Evolutionary conservation across 2,888 invertebrate species (phyloP).

Genomic region (Sturmia bella): DNA sequence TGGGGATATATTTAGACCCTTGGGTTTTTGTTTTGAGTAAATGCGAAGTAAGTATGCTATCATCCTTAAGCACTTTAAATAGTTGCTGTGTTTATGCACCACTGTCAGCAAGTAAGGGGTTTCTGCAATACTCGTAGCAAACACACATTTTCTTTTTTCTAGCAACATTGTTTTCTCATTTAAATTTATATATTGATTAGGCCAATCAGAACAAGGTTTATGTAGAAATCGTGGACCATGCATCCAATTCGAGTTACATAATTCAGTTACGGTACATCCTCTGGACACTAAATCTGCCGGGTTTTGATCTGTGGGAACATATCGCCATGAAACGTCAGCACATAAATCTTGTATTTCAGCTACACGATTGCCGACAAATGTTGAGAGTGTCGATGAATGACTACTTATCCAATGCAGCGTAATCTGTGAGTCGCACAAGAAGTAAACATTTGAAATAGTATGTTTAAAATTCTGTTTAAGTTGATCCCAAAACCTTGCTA

Average conservation of each 20-base stretch:
- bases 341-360: slow-evolving; percentile 55
- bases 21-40: not conserved
- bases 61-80: slow-evolving; percentile 7
- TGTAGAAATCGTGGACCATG: slow-evolving; percentile 20
- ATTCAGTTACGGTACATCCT: slow-evolving; percentile 5
- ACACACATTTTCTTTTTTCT: slow-evolving; percentile 12
- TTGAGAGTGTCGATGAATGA: slow-evolving; percentile 50
- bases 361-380: slow-evolving; percentile 66
- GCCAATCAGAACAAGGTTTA: not conserved
- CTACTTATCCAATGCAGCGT: slow-evolving; percentile 57
- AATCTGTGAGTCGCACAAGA: slow-evolving; percentile 65
- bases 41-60: slow-evolving; percentile 12
- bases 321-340: slow-evolving; percentile 44
- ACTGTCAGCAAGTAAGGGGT: not conserved
- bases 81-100: slow-evolving; percentile 1
- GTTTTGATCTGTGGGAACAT: slow-evolving; percentile 62
- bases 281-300: slow-evolving; percentile 64
- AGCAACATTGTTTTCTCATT: slow-evolving; percentile 4
- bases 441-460: not conserved
- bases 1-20: not conserved
- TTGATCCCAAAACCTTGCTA: slow-evolving; percentile 52
- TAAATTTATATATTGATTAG: not conserved
- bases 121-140: not conserved
- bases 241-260: slow-evolving; percentile 11
- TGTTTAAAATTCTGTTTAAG: slow-evolving; percentile 10